Base-by-base conservation (phyloP, 1,140 invertebrate species). In the Sitophilus oryzae region DNA sequence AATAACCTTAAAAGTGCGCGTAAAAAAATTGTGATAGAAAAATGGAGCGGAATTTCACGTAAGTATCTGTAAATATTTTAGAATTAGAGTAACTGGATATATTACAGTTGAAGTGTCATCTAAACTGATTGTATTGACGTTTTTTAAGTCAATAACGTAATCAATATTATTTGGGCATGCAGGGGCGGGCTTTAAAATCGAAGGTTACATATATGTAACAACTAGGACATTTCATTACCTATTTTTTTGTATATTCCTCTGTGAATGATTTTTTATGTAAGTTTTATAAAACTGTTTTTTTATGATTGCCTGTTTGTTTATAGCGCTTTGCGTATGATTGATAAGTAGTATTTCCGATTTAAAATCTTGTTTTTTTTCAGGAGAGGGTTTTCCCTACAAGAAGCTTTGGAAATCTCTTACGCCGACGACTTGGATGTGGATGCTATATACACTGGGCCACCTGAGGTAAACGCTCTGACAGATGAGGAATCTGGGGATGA, bases 401-500 rank as follows among this genome's bases (percentile, higher is more conserved):
- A 45, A 6, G 42, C 42, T 45, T 19, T 45, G 21, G 21, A 18
- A 15, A 20, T 45, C 6, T 6, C 21, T 8, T 45, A 25, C 21
- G 42, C 15, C 15, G 6, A 45, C 15, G 42, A 45, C 21, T 8
- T 45, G 6, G 8, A 18, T 45, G 42, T 19, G 6, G 42, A 45
- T 19, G 15, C 22, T 45, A 45, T 45, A 11, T 45, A 45, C 16
- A 15, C 21, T 15, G 20, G 21, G 21, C 42, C 42, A 22, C 42
- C 42, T 19, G 20, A 11, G 15, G 4, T 11, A 19, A 45, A 45
- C 42, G 20, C 9, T 4, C 42, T 45, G 6, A 45, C 42, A 6
- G 42, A 45, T 45, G 42, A 45, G 21, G 9, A 45, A 19, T 45
- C 16, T 23, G 47, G 47, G 9, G 47, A 49, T 37, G 47, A 49